Evolutionary conservation across 37 sponge, comb jelly and placozoan genomes (phyloP), one percentile per base, ranked within the genome.

Genomic region (Spongia lamella): DNA sequence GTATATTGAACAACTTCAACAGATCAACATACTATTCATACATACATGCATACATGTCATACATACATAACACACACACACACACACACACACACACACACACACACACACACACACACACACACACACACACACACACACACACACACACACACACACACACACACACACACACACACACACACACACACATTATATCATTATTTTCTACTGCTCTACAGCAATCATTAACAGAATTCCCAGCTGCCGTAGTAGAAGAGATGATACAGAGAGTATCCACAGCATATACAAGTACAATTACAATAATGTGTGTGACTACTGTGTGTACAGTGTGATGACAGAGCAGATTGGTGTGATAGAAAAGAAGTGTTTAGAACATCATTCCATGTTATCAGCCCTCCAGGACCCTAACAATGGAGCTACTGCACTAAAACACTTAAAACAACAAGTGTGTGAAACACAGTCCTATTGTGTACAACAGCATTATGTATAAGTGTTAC

Each of bases 371-470:
- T 29, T 68, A 19, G 31, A 30, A n/a, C 88, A 87, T 57, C 77
- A 52, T 14, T 36, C 32, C 0, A 55, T 87, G 74, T 5, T 33
- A 2, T 57, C n/a, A 38, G 81, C 79, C 16, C 69, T 87, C 27
- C 15, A 35, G 14, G 68, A 75, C 33, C 57, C 72, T 20, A 84
- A 50, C 19, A 88, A 93, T 69, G 89, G 93, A 27, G 51, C 55
- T 14, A 53, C 86, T 5, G 93, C 93, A 64, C 79, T 77, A 3
- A 93, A 93, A 51, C 93, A 93, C 61, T 61, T 93, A 34, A 29
- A 26, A 19, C 93, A 93, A 73, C 93, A 93, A 68, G 86, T 82
- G 14, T 7, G 40, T 19, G 20, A 38, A 16, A 37, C 68, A 20
- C 37, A 2, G 32, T 61, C 27, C 3, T 32, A 61, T 16, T 7